Base-by-base conservation (phyloP, 2,113 vertebrate species). In the cattle (Bos taurus) region DNA sequence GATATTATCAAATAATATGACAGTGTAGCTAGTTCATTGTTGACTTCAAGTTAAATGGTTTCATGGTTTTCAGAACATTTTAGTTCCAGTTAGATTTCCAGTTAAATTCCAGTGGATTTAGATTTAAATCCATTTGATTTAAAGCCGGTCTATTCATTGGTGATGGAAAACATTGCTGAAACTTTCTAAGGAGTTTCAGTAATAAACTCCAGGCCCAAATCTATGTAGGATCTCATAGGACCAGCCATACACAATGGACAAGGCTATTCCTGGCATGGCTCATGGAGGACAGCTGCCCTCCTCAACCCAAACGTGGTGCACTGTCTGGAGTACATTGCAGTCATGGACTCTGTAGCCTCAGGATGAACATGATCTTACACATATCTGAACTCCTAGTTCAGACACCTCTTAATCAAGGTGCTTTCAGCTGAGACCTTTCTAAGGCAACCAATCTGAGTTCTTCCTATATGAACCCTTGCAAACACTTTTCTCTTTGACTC, bases 271-370 rank as follows among this genome's bases (percentile, higher is more conserved):
- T 3, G 1, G 12, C 26, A 67, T 9, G 5, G 11, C 12, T 54
- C n/a, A 54, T 10, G 17, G 48, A 33, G 26, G 21, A 26, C 23
- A 23, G 2, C 19, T 12, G 5, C 19, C 8, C 1, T 3, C 3
- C 26, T 9, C 17, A 28, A 8, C 14, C 15, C 26, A 25, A 9
- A n/a, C 2, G 16, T 84, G 48, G 21, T 25, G 26, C 0, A 8
- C 8, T 36, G 1, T 84, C 48, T 84, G 19, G 13, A 43, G 91
- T 13, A 28, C 5, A 2, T n/a, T 56, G 12, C 12, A 56, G 13
- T 56, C 13, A 16, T 3, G 1, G 21, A 36, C 2, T 36, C 21
- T 4, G 0, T 2, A 80, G 19, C 2, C 48, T 36, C 26, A 56
- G 36, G 19, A 92, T 26, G 13, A 14, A 56, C 26, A 16, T 16